Percentiles rank a stretch among this genome's conserved stretches.
phyloP scores from a whole-genome alignment of 2,888 invertebrate species.

The Oegoconia quadripuncta region DNA sequence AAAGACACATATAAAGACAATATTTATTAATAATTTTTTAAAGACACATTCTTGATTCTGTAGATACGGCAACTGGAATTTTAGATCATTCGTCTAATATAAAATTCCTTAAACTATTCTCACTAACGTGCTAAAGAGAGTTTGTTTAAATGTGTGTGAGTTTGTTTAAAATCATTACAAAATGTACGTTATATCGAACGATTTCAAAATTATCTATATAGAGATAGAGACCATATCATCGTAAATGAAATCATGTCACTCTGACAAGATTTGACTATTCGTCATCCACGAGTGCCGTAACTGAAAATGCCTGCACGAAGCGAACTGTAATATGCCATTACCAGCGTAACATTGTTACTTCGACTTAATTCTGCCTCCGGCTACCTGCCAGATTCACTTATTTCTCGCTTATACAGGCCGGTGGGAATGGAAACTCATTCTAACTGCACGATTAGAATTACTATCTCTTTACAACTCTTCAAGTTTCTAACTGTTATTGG shows the following conservation, averaged over 20 bases:
- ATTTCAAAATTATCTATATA: too few species aligned
- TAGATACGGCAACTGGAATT: too few species aligned
- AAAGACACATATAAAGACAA: too few species aligned
- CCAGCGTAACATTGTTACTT: conserved; percentile 70
- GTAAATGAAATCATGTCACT: conserved; percentile 60
- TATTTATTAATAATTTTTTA: too few species aligned
- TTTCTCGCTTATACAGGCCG: conserved; percentile 47
- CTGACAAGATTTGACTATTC: conserved; percentile 70
- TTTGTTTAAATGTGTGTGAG: too few species aligned
- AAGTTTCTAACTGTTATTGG: conserved; percentile 3
- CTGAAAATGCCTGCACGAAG: conserved; percentile 57
- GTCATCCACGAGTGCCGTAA: conserved; percentile 49
- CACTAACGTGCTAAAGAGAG: too few species aligned
- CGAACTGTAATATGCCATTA: conserved; percentile 66
- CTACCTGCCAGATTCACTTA: conserved; percentile 52
- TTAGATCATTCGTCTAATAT: too few species aligned
- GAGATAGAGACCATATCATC: too few species aligned
- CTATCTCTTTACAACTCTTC: not conserved
- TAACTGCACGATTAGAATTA: conserved; percentile 20
- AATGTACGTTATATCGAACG: too few species aligned
- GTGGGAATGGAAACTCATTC: conserved; percentile 34
- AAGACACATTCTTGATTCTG: too few species aligned
- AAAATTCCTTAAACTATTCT: too few species aligned
- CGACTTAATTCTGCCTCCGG: conserved; percentile 69
- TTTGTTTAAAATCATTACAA: too few species aligned